Evolutionary conservation across 2,888 invertebrate genomes (phyloP), one percentile per base, ranked within the genome.

Genomic region (Cinara cedri): DNA sequence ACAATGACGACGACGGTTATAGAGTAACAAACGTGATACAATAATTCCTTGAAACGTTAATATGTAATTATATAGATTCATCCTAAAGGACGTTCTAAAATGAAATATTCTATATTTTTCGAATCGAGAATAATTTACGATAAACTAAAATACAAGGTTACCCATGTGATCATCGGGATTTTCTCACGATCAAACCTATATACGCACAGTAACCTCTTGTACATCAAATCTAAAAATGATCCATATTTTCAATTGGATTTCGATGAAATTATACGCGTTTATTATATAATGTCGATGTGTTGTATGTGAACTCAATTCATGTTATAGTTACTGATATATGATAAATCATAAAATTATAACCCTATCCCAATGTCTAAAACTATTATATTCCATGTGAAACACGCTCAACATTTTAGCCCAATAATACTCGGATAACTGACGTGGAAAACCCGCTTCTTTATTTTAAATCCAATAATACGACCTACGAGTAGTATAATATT

Each of bases 51-150:
- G 68, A 68, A 62, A 16, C 26, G 60, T 57, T 68, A 78, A 46
- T 68, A 78, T 78, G 68, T 78, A 78, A 78, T 78, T 78, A 78
- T 68, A 78, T 68, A 60, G 57, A 68, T 70, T 11, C 66, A 78
- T 68, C 54, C 34, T 68, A 68, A 68, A 78, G 76, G 76, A 60
- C 76, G 6, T 60, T 78, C 57, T 60, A 78, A 68, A 78, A 78
- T 51, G 49, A 68, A 60, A 49, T 78, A 68, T 60, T 62, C 57
- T 68, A 49, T 16, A 68, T 60, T 66, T 78, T 68, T 68, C 26
- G 49, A 49, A 66, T 68, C 24, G 60, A 68, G 44, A 78, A 60
- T 60, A 68, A 68, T 68, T 55, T 57, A 74, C 63, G 66, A 78
- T 60, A 78, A 78, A 78, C 66, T 60, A 60, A 68, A 60, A 49